Percentiles rank a stretch among this genome's conserved stretches.
Conservation (phyloP, 2,113 vertebrate genomes). For the Tachuris rubrigastra region DNA sequence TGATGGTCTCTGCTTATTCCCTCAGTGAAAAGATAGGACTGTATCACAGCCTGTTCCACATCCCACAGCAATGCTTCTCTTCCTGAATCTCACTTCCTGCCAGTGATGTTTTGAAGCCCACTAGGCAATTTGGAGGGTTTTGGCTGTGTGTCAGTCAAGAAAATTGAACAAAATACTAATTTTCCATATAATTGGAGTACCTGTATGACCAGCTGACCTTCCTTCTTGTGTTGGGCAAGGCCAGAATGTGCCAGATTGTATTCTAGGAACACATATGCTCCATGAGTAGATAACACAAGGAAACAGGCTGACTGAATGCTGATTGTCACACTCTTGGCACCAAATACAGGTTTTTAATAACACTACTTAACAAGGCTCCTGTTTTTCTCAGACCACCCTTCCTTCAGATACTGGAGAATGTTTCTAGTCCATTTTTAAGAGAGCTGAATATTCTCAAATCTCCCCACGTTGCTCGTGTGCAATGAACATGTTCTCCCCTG, state of each 20-base stretch:
- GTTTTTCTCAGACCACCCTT: background rate
- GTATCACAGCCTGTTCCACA: background rate
- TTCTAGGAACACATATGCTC: background rate
- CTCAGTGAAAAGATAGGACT: background rate
- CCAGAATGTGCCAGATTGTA: background rate
- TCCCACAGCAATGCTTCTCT: background rate
- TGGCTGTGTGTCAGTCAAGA: background rate
- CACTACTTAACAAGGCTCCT: background rate
- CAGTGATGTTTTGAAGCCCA: background rate
- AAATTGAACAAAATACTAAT: background rate
- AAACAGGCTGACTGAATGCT: background rate
- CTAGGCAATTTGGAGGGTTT: background rate
- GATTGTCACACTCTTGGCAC: background rate
- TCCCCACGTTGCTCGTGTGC: rapidly evolving
- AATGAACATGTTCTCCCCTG: background rate
- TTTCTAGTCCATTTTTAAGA: background rate
- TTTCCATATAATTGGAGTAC: background rate
- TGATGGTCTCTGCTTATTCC: background rate
- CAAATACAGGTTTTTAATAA: background rate
- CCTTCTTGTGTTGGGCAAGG: background rate
- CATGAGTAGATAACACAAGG: background rate
- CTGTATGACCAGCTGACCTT: background rate
- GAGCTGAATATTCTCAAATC: background rate
- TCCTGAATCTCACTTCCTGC: background rate
- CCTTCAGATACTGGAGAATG: background rate